Conservation (phyloP, 2,797 vertebrate species). For the Trichosurus vulpecula region DNA sequence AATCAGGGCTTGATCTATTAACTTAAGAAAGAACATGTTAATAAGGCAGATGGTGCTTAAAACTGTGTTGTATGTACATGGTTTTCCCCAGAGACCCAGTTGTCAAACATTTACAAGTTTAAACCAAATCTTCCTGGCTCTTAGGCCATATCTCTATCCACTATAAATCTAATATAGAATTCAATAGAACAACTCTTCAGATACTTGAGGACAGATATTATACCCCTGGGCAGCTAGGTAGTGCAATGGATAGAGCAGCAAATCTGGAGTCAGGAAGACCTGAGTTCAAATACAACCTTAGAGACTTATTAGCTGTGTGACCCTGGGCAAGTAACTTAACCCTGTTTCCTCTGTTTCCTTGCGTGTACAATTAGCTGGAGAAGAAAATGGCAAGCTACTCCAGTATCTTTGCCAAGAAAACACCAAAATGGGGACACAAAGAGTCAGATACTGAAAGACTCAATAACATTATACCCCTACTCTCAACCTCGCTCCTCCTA, state of each 20-base stretch:
- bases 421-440: not conserved
- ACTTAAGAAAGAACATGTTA: not conserved
- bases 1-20: not conserved
- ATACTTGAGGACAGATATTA: not conserved
- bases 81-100: not conserved
- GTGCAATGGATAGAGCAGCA: too few species aligned
- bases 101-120: not conserved
- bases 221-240: too few species aligned
- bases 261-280: too few species aligned
- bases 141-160: not conserved
- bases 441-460: not conserved
- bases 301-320: too few species aligned
- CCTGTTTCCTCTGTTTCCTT: too few species aligned
- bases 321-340: too few species aligned
- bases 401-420: not conserved
- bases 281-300: not conserved
- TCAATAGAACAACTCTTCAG: not conserved
- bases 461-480: not conserved
- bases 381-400: too few species aligned
- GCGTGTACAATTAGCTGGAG: too few species aligned
- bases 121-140: not conserved
- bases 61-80: not conserved
- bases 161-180: not conserved
- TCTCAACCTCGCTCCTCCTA: not conserved
- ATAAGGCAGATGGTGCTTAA: not conserved